Evolutionary conservation across 2,888 invertebrate genomes (phyloP).

Genomic region (Amphipoea lucens): DNA sequence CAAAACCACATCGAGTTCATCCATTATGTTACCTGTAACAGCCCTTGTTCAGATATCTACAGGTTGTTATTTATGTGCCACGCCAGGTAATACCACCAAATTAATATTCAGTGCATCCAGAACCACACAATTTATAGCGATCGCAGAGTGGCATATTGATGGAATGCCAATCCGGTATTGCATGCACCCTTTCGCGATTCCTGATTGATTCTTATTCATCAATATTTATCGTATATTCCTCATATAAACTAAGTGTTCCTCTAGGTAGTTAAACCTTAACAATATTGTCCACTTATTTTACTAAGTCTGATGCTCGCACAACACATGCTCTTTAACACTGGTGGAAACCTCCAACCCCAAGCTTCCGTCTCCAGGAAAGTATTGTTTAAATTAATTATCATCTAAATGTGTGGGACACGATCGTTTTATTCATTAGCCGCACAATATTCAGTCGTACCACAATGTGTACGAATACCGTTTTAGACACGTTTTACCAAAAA

Average conservation of each 20-base stretch:
- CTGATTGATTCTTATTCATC: slow-evolving; percentile 22
- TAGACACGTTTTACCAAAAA: slow-evolving; percentile 47
- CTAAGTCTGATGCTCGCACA: background rate
- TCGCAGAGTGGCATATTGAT: slow-evolving; percentile 45
- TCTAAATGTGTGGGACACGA: slow-evolving; percentile 17
- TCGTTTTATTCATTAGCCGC: slow-evolving; percentile 31
- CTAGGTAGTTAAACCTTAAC: background rate
- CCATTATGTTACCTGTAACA: background rate
- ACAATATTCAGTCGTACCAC: slow-evolving; percentile 45
- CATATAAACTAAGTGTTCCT: background rate
- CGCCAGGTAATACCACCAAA: slow-evolving; percentile 36
- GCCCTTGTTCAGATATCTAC: background rate
- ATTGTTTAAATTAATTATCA: slow-evolving; percentile 20
- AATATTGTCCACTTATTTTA: background rate
- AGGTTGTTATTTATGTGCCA: slow-evolving; percentile 19
- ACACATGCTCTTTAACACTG: background rate
- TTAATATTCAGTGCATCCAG: slow-evolving; percentile 46
- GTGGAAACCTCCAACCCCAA: background rate
- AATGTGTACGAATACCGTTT: slow-evolving; percentile 57
- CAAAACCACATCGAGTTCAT: background rate
- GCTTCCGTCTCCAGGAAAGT: slow-evolving; percentile 3
- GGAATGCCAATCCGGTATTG: slow-evolving; percentile 33
- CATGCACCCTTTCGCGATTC: slow-evolving; percentile 21
- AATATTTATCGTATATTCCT: slow-evolving; percentile 20
- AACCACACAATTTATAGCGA: slow-evolving; percentile 22